These are phyloP conservation scores for Hestina assimilis DNA, from an alignment of 1,140 invertebrate genomes.

Conservation along the genomic window DNA sequence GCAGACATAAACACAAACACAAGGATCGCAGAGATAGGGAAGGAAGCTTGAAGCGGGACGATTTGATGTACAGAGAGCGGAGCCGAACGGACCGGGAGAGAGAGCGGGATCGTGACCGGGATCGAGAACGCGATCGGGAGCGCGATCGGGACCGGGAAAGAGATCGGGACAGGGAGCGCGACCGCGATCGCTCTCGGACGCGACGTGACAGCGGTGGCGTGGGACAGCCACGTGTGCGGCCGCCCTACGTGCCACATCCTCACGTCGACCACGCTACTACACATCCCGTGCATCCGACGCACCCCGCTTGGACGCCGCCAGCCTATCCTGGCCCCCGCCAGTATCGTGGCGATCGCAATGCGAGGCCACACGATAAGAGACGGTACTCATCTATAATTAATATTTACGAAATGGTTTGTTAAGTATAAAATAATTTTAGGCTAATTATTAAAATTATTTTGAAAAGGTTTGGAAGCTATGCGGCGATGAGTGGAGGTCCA, in stretches of 20 bases:
- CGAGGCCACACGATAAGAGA: constrained; percentile 68
- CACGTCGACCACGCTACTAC: constrained; percentile 49
- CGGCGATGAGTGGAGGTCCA: constrained; percentile 48
- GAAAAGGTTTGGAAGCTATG: constrained; percentile 58
- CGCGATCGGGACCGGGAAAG: constrained; percentile 61
- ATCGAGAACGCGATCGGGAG: constrained; percentile 66
- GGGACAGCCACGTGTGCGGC: constrained; percentile 40
- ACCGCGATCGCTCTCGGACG: constrained; percentile 57
- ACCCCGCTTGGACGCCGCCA: constrained; percentile 60
- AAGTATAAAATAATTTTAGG: neutral
- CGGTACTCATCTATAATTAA: constrained; percentile 36
- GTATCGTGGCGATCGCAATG: constrained; percentile 64
- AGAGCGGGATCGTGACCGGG: constrained; percentile 49
- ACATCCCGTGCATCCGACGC: constrained; percentile 33
- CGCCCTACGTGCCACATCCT: constrained; percentile 46
- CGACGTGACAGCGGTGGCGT: constrained; percentile 67
- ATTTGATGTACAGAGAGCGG: constrained; percentile 74
- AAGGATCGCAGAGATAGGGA: constrained; percentile 74
- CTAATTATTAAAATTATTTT: constrained; percentile 14
- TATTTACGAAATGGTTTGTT: neutral
- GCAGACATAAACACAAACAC: constrained; percentile 73
- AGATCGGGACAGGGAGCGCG: constrained; percentile 47
- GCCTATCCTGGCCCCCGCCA: constrained; percentile 65
- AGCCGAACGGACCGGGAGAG: constrained; percentile 62
- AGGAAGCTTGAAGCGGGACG: constrained; percentile 67